A percentile compares a stretch with the other conserved stretches of the same genome.
phyloP scores from a whole-genome alignment of 2,888 invertebrate species.

The Scaptomyza polygonia region DNA sequence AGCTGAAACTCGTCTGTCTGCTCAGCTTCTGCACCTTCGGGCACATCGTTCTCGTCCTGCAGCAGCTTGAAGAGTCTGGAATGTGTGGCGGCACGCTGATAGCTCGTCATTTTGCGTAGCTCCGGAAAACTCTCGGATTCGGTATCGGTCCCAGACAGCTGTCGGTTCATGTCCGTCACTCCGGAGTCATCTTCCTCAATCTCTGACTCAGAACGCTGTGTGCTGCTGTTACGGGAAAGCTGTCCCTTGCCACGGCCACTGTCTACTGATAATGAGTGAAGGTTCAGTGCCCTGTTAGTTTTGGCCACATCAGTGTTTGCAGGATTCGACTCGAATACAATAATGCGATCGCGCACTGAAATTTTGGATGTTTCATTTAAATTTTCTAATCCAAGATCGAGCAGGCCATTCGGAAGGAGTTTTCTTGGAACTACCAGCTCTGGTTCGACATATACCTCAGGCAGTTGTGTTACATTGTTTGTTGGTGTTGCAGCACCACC shows the following conservation, averaged over 20 bases:
- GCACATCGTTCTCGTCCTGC: constrained; percentile 85
- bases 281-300: constrained; percentile 45
- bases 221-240: constrained; percentile 82
- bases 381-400: constrained; percentile 71
- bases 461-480: constrained; percentile 55
- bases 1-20: constrained; percentile 78
- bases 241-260: constrained; percentile 75
- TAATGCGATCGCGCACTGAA: constrained; percentile 82
- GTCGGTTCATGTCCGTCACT: constrained; percentile 89
- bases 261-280: constrained; percentile 78
- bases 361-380: constrained; percentile 73
- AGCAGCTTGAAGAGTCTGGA: constrained; percentile 89
- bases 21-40: constrained; percentile 44
- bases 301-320: constrained; percentile 22
- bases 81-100: constrained; percentile 90
- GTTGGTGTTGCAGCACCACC: constrained; percentile 69
- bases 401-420: constrained; percentile 63
- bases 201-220: constrained; percentile 85
- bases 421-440: constrained; percentile 35
- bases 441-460: constrained; percentile 68
- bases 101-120: constrained; percentile 86
- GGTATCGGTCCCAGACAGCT: constrained; percentile 88
- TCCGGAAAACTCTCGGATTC: constrained; percentile 87
- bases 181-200: constrained; percentile 89
- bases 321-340: constrained; percentile 77